Base-by-base conservation (phyloP, 2,888 invertebrate genomes). In the Aphrophora alni region DNA sequence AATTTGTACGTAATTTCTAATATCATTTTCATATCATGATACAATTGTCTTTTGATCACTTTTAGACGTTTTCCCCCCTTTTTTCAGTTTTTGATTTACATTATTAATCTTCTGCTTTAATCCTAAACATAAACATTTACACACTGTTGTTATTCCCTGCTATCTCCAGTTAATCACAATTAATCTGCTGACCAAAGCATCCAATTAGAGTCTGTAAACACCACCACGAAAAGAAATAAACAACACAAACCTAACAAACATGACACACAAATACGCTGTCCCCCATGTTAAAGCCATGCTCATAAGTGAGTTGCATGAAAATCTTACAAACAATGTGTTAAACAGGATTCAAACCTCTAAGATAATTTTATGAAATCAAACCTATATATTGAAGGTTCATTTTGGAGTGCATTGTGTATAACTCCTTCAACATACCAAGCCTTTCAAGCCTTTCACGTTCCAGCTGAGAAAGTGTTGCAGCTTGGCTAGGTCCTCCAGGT, bases 401-500 rank as follows among this genome's bases (percentile, higher is more conserved):
- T 59, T 59, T 59, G 59, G 59, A 59, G 59, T 59, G 59, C 59
- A 59, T 59, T 59, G 59, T 59, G 59, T 59, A 59, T 59, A 59
- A 59, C 21, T 59, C 59, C 59, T 59, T 59, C 38, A 71, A 77
- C 59, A 73, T 94, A 87, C 96, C 96, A 86, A 97, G 90, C 86
- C 95, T 90, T 88, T 96, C 96, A 25, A 96, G 90, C 77, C 97
- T 92, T 88, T 98, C 98, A 82, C 98, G 91, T 88, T 98, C 97
- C 87, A 97, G 89, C 87, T 95, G 96, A 85, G 95, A 94, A 82
- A 95, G 86, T 76, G 95, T 94, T n/a, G 95, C 94, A 84, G 93
- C 92, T 91, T 84, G 85, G 71, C 81, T 82, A 68, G 85, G 84
- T 26, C 85, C 85, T 26, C 88, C 89, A 14, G 86, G 86, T 4